Base-by-base conservation (phyloP, 2,888 invertebrate genomes). In the Ochlodes sylvanus region DNA sequence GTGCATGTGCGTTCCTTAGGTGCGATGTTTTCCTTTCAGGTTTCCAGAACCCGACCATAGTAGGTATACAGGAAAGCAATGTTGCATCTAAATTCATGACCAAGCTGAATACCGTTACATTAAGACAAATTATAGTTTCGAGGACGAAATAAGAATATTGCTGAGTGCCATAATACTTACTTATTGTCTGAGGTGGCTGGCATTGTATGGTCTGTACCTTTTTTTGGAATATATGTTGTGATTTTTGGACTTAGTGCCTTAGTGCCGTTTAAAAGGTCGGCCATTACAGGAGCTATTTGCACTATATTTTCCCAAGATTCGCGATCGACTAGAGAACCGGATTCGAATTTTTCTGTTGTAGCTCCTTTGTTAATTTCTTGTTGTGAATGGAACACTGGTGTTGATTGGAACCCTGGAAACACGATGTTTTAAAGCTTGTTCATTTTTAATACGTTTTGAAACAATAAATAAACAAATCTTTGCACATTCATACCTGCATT, bases 241-340 rank as follows among this genome's bases (percentile, higher is more conserved):
- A 27, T 34, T 21, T 47, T 32, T 1, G n/a, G 14, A 15, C 32
- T 47, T 10, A 44, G 32, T 15, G 32, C 12, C n/a, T 68, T 66
- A 15, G 79, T 75, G 70, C 77, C 73, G 68, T 88, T 87, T 41
- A 92, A 73, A 19, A 85, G 74, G 6, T 75, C 80, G 0, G 86
- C 90, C 83, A 92, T 89, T 27, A 79, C 82, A 0, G 89, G 87
- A 0, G 92, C 92, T 1, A 83, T 85, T 73, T 87, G 85, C 2
- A 92, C 89, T 17, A 92, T 78, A 64, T 92, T 92, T 60, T 91
- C 91, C 87, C 89, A 92, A 0, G 92, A 92, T 65, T 90, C 87
- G 52, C 85, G 92, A 64, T 86, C 83, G 6, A 91, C 87, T 72
- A 88, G 73, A 6, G 83, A 77, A 9, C 83, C 83, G 3, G 27